Evolutionary conservation across 2,888 invertebrate genomes (phyloP), one percentile per base, ranked within the genome.

Genomic region (Eilema depressum): DNA sequence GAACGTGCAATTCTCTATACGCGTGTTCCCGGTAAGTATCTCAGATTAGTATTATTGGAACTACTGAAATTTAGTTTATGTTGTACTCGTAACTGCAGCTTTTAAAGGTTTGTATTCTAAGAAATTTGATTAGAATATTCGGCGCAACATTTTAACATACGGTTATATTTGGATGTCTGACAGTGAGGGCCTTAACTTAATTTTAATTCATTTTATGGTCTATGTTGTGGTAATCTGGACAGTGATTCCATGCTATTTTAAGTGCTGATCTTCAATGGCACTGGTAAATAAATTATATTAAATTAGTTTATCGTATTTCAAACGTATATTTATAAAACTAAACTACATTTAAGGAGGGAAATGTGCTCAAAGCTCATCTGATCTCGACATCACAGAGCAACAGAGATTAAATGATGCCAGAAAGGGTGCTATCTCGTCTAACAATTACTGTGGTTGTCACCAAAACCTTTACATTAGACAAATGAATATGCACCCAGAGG

Each of bases 401-500:
- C 8, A 53, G 53, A 53, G 10, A 20, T 26, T 47, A 37, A 28
- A 23, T 8, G 8, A 17, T 41, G 30, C 8, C 20, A 59, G 57
- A n/a, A 53, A 25, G 69, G 26, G n/a, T 28, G 23, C 26, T 53
- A 63, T 78, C 80, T 47, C 37, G 30, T 56, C 77, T 79, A 83
- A 85, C 53, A 84, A 86, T 87, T 83, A 82, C 79, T 68, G 66
- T 78, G 74, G 75, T 74, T 75, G 71, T 62, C 74, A 78, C 70
- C 74, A 74, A 72, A 76, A 75, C 78, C 78, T 83, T 86, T 82
- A 79, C 76, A 76, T 75, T 75, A 75, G 78, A 80, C 79, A 84
- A 86, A 88, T 89, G 87, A 88, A 87, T 88, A 88, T 90, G 88
- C 88, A 88, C 83, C 81, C 75, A 74, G 85, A 85, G 89, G 89